Evolutionary conservation across 1,140 invertebrate genomes (phyloP), one percentile per base, ranked within the genome.

Genomic region (Maniola jurtina): DNA sequence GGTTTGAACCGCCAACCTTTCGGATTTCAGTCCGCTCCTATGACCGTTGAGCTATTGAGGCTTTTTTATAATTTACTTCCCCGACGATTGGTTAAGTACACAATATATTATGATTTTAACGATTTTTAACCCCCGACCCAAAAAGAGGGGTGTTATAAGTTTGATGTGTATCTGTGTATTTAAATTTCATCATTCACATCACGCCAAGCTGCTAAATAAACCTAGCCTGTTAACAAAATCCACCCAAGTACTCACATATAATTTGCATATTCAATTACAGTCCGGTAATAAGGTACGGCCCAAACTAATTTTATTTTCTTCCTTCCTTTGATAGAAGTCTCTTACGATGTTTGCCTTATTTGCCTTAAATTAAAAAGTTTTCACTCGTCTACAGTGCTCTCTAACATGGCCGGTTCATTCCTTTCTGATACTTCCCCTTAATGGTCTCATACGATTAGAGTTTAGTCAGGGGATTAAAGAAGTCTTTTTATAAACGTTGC

Each of bases 341-440:
- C 76, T 75, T 69, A 75, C 73, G 73, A 84, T 82, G 80, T 83
- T 86, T 80, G 78, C 75, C 70, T 85, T 81, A 79, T 83, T 86
- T 81, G 78, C 75, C 70, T 85, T 81, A 79, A 85, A 85, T 85
- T 84, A 85, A 85, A 86, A 88, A 84, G 73, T 85, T 88, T 81
- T 72, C 71, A 71, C 70, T 73, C 57, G 71, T 73, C 72, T 73
- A 66, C 55, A 78, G 75, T 77, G 70, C 57, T 60, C 69, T 77
- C 9, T 3, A 13, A n/a, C 61, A 64, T 65, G 64, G 61, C 64
- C 75, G 68, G 72, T 76, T 83, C 75, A 76, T 76, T 81, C 61
- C 67, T 75, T 78, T 70, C 64, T 70, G 76, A 81, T 86, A 80
- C 71, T 80, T 77, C 76, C 67, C 60, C 68, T 73, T 84, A 83